A percentile compares a stretch with the other conserved stretches of the same genome.
These are phyloP conservation scores for Drosophila imparisetae DNA, from an alignment of 2,888 invertebrate genomes.

Conservation along the genomic window DNA sequence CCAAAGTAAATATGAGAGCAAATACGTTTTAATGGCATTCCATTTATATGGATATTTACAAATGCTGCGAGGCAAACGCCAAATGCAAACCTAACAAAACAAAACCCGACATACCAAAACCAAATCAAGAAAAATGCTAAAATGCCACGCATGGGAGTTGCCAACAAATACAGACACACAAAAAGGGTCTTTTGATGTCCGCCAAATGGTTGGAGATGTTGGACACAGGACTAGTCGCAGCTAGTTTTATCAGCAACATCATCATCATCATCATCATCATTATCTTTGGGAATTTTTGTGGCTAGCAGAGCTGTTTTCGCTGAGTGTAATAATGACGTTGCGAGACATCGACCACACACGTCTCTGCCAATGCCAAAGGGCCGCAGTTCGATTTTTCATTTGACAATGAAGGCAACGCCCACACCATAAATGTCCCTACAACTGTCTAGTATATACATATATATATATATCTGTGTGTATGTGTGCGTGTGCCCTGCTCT, in stretches of 20 bases:
- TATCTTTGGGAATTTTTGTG: background rate
- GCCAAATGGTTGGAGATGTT: constrained; percentile 50
- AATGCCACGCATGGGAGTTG: constrained; percentile 66
- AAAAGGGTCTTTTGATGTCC: constrained; percentile 54
- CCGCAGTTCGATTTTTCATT: constrained; percentile 74
- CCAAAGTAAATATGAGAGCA: constrained; percentile 76
- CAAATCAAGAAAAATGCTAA: constrained; percentile 67
- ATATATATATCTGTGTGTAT: constrained; percentile 11
- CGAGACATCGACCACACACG: constrained; percentile 46
- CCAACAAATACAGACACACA: background rate
- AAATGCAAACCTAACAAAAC: constrained; percentile 66
- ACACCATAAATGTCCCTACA: constrained; percentile 66
- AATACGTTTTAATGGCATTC: constrained; percentile 79
- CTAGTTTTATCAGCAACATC: constrained; percentile 14
- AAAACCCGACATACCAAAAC: constrained; percentile 54
- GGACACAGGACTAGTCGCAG: constrained; percentile 3
- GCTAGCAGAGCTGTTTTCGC: background rate
- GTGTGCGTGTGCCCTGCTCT: constrained; percentile 31
- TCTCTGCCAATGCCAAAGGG: constrained; percentile 32
- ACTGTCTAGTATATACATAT: constrained; percentile 19
- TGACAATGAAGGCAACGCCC: constrained; percentile 71
- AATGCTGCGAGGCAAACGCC: constrained; percentile 43
- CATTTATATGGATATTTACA: constrained; percentile 59
- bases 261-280: constrained; percentile 2
- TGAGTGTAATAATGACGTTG: constrained; percentile 5